Evolutionary conservation across 2,113 vertebrate genomes (phyloP).

Genomic region (Anser cygnoides): DNA sequence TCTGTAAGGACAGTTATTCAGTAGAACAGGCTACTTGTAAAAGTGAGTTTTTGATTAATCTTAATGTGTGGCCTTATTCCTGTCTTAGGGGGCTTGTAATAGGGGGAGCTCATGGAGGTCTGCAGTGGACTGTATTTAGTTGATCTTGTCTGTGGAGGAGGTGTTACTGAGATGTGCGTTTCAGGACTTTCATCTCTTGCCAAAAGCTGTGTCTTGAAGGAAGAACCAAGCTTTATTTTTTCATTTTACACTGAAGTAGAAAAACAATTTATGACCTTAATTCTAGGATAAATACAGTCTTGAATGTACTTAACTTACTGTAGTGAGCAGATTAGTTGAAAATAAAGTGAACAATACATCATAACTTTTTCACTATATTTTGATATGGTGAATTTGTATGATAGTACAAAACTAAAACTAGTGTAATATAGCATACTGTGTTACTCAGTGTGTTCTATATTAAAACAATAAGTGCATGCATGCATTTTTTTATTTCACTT

Average conservation of each 20-base stretch:
- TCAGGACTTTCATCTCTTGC: background rate
- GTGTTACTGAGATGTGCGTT: background rate
- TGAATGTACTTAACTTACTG: background rate
- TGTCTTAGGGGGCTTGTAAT: background rate
- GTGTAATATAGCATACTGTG: rapidly evolving
- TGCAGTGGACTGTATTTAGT: rapidly evolving
- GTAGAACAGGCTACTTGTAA: background rate
- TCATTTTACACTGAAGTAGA: background rate
- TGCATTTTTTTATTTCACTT: rapidly evolving
- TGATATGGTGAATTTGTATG: rapidly evolving
- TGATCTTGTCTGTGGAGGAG: background rate
- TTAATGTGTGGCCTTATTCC: background rate
- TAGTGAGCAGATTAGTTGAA: background rate
- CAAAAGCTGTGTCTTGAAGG: no score
- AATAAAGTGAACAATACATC: rapidly evolving
- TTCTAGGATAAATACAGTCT: background rate
- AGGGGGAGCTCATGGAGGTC: background rate
- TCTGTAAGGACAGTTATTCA: background rate
- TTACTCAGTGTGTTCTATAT: rapidly evolving
- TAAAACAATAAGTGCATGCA: rapidly evolving
- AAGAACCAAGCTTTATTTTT: background rate
- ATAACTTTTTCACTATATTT: rapidly evolving
- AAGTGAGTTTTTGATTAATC: background rate
- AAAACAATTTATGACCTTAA: background rate
- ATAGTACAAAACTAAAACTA: rapidly evolving